Percentiles rank a stretch among this genome's conserved stretches.
These are phyloP conservation scores for Siniperca scherzeri DNA, from an alignment of 2,797 vertebrate genomes.

Conservation along the genomic window DNA sequence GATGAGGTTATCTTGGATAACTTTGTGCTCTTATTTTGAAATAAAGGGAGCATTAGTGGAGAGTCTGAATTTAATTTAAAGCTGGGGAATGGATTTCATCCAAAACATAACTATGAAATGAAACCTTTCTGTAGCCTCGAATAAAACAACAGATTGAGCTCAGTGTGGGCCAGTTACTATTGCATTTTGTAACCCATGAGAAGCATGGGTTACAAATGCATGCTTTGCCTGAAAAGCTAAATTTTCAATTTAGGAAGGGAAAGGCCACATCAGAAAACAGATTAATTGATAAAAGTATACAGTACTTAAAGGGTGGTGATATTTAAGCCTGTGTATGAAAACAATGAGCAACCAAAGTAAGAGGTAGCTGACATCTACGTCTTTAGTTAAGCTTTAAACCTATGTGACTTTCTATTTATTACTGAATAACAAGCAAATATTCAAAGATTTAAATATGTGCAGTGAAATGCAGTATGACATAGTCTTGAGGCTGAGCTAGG, in stretches of 20 bases:
- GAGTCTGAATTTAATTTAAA: background rate
- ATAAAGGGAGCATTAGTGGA: background rate
- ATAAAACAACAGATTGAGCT: background rate
- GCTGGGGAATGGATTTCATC: background rate
- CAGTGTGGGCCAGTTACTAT: too few relatives aligned
- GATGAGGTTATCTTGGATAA: background rate
- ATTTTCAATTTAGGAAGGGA: background rate
- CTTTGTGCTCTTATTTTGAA: slow-evolving; percentile 9
- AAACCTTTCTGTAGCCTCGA: background rate
- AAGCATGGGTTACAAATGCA: too few relatives aligned
- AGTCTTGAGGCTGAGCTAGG: background rate
- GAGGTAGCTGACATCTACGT: background rate
- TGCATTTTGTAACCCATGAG: background rate
- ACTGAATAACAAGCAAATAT: background rate
- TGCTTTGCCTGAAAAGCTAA: too few relatives aligned
- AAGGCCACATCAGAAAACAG: background rate
- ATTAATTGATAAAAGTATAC: background rate
- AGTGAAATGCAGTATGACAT: background rate
- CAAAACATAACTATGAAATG: background rate
- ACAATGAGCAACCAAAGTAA: background rate
- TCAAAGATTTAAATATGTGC: background rate
- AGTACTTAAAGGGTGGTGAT: background rate
- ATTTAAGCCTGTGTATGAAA: background rate
- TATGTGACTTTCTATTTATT: background rate
- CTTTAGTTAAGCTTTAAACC: background rate